These are phyloP conservation scores for Ecdyonurus torrentis DNA, from an alignment of 2,888 invertebrate genomes.

Conservation along the genomic window DNA sequence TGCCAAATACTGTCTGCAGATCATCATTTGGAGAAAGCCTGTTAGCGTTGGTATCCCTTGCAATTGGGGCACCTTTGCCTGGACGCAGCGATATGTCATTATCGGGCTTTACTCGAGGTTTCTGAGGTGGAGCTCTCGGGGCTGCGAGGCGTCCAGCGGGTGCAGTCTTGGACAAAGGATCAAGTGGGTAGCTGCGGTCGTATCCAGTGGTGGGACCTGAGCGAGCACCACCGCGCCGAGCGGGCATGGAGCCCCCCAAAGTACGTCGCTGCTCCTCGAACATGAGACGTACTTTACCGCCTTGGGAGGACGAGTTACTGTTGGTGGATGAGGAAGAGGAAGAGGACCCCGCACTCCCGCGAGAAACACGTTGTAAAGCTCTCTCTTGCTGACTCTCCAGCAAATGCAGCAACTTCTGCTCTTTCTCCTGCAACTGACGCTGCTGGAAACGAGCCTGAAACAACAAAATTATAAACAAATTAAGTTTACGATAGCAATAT, in stretches of 20 bases:
- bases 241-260: too few species aligned
- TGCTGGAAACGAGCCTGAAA: constrained; percentile 67
- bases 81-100: neutral
- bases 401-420: constrained; percentile 53
- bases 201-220: constrained; percentile 15
- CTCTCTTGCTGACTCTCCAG: constrained; percentile 50
- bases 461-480: too few species aligned
- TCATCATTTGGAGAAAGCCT: neutral
- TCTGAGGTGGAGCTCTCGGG: neutral
- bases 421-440: constrained; percentile 63
- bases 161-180: constrained; percentile 44
- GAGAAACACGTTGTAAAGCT: constrained; percentile 38
- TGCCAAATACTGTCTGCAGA: neutral
- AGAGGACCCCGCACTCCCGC: constrained; percentile 17
- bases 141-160: neutral
- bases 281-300: constrained; percentile 57
- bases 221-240: neutral
- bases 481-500: neutral
- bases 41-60: neutral
- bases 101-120: neutral
- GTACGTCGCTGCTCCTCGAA: constrained; percentile 53
- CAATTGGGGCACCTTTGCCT: neutral
- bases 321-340: constrained; percentile 24
- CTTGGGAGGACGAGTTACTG: constrained; percentile 15
- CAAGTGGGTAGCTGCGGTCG: constrained; percentile 65